These are phyloP conservation scores for Sesamia nonagrioides DNA, from an alignment of 1,140 invertebrate genomes.

Conservation along the genomic window DNA sequence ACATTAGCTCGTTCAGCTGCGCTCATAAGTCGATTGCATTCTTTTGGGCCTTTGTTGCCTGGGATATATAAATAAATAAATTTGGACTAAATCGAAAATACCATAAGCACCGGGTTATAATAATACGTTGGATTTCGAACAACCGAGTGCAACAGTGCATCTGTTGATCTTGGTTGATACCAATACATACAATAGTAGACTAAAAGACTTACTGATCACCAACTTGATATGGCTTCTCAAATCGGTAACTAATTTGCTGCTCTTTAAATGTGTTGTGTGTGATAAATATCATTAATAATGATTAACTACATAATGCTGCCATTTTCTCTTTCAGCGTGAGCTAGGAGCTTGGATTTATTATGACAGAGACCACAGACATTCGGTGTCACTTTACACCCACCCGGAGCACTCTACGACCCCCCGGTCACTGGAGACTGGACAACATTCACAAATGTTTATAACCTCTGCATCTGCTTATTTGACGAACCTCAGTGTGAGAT, in stretches of 20 bases:
- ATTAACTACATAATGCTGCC: too few species aligned
- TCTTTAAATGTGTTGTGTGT: not conserved
- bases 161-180: too few species aligned
- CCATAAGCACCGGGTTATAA: not conserved
- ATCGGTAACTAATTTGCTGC: not conserved
- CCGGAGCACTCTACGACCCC: not conserved
- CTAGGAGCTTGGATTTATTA: not conserved
- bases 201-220: too few species aligned
- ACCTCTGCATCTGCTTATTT: not conserved
- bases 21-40: too few species aligned
- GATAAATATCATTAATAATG: too few species aligned
- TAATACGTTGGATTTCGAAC: not conserved
- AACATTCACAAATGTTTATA: not conserved
- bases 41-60: too few species aligned
- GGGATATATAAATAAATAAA: too few species aligned
- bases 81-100: too few species aligned
- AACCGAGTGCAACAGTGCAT: too few species aligned
- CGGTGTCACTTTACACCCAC: constrained; percentile 1
- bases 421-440: not conserved
- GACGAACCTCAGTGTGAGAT: too few species aligned
- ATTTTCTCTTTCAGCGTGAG: not conserved
- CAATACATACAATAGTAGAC: too few species aligned
- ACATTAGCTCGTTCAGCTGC: too few species aligned
- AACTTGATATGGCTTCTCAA: not conserved
- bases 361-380: not conserved